Base-by-base conservation (phyloP, 2,888 invertebrate genomes). In the Leucania comma region DNA sequence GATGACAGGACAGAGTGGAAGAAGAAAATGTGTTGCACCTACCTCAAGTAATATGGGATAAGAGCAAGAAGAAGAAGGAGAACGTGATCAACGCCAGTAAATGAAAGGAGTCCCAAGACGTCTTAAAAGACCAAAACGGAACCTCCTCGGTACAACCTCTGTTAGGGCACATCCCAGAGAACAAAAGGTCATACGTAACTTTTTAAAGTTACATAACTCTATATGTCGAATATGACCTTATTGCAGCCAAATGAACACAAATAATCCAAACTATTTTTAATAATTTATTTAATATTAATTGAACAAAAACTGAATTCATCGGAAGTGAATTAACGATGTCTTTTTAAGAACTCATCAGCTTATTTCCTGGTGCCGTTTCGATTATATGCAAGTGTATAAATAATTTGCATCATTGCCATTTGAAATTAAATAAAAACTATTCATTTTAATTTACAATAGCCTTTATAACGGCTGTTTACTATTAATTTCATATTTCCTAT, bases 271-370 rank as follows among this genome's bases (percentile, higher is more conserved):
- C 24, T 53, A 53, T 53, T 12, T 17, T 46, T 42, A 46, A 50
- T 51, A 42, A 42, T 38, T 46, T 38, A 51, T 29, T 56, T 9
- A 51, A 4, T 12, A 68, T 20, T 51, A 57, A 74, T 48, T 57
- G 46, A 24, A 24, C 51, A 32, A 51, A 57, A 50, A 22, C 50
- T 48, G 14, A 32, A 58, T 1, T 0, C 9, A 48, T 62, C 61
- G 62, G 72, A 78, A 78, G 48, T 53, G 32, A 38, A n/a, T 50
- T 70, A 51, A 70, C 69, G 46, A 77, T 59, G 26, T 78, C 56
- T 53, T 62, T 22, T 10, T 12, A 42, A 46, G 4, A 54, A 6
- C 35, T 61, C 6, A 60, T 38, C 29, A 22, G 1, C 22, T 51
- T 60, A 50, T 65, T 75, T 75, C 73, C 80, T 72, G 73, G 3